These are phyloP conservation scores for Rosalia funebris DNA, from an alignment of 2,888 invertebrate genomes.

Conservation along the genomic window DNA sequence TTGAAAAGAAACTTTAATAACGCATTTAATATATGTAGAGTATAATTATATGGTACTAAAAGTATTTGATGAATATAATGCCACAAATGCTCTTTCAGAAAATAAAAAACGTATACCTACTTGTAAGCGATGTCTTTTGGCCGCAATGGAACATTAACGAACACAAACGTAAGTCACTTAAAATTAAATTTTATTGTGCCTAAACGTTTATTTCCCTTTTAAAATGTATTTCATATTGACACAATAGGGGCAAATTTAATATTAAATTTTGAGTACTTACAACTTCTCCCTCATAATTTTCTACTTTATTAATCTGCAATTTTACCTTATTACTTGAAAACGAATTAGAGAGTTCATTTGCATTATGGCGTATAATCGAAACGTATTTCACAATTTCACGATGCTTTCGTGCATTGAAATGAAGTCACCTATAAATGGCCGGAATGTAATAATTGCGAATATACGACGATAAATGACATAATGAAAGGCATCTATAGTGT, in stretches of 20 bases:
- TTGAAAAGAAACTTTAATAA: no score
- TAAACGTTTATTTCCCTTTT: not conserved
- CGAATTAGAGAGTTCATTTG: conserved; percentile 21
- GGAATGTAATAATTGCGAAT: conserved; percentile 59
- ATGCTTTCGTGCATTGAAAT: conserved; percentile 41
- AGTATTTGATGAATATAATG: no score
- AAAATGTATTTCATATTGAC: not conserved
- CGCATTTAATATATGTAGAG: no score
- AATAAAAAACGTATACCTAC: no score
- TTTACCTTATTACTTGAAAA: conserved; percentile 16
- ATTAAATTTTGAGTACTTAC: conserved; percentile 14
- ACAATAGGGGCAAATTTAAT: conserved; percentile 6
- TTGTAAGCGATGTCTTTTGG: not conserved
- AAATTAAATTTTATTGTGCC: no score
- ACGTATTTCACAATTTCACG: conserved; percentile 20
- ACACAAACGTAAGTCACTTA: no score
- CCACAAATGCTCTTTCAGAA: no score
- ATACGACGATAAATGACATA: conserved; percentile 55
- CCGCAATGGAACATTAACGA: not conserved
- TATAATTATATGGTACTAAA: no score
- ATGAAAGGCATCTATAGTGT: conserved; percentile 52
- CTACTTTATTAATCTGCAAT: conserved; percentile 18
- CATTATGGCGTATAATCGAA: conserved; percentile 20
- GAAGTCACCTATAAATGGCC: conserved; percentile 49
- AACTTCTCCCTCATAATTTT: conserved; percentile 20